A percentile compares a stretch with the other conserved stretches of the same genome.
phyloP scores from a whole-genome alignment of 1,140 invertebrate genomes.

The Globodera ellingtonae region DNA sequence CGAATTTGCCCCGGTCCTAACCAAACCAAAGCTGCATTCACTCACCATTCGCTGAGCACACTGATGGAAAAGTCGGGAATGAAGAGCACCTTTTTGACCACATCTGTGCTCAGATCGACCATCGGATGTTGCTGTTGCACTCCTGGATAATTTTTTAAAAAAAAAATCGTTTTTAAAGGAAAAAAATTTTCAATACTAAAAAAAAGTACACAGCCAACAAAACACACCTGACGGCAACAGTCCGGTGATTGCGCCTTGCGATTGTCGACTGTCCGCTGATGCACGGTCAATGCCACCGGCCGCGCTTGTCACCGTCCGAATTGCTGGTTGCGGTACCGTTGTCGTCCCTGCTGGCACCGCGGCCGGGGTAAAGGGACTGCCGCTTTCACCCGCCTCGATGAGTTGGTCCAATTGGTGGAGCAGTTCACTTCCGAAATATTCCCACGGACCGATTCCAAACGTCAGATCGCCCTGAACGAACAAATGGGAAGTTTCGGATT shows the following conservation, averaged over 20 bases:
- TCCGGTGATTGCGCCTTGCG: slow-evolving; percentile 9
- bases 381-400: slow-evolving; percentile 14
- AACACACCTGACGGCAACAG: slow-evolving; percentile 5
- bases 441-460: slow-evolving; percentile 64
- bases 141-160: not conserved
- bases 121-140: slow-evolving; percentile 11
- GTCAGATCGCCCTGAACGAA: slow-evolving; percentile 54
- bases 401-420: slow-evolving; percentile 48
- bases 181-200: not conserved
- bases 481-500: not conserved
- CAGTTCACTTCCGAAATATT: slow-evolving; percentile 59
- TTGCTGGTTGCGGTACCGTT: slow-evolving; percentile 14
- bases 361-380: slow-evolving; percentile 8
- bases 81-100: slow-evolving; percentile 51
- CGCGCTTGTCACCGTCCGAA: slow-evolving; percentile 2
- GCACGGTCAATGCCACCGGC: not conserved
- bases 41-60: slow-evolving; percentile 50
- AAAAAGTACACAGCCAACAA: not conserved
- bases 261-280: not conserved
- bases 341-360: slow-evolving; percentile 15
- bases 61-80: slow-evolving; percentile 55
- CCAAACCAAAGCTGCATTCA: not conserved
- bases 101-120: slow-evolving; percentile 10
- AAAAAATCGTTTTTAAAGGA: not conserved
- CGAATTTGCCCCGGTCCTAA: too few species aligned